These are phyloP conservation scores for Aldabrachelys gigantea DNA, from an alignment of 2,113 vertebrate species.

Conservation along the genomic window DNA sequence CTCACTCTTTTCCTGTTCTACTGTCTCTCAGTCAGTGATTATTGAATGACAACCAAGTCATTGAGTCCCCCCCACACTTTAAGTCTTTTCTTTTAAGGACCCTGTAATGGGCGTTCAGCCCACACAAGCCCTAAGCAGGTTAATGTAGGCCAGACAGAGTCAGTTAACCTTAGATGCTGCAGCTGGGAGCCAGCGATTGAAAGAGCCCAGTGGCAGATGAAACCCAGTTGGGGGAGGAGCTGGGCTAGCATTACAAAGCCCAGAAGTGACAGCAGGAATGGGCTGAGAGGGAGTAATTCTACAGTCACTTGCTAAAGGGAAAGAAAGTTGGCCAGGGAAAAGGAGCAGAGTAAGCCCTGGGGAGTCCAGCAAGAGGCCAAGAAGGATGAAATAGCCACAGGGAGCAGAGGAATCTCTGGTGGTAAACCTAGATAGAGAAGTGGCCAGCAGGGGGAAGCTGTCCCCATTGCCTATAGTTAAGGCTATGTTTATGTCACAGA, in stretches of 20 bases:
- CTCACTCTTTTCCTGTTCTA: background rate
- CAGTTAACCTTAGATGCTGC: background rate
- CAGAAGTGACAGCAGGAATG: too few species aligned
- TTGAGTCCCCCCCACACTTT: background rate
- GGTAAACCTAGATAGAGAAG: background rate
- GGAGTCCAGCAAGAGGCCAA: background rate
- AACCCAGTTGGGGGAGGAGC: background rate
- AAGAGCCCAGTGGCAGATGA: background rate
- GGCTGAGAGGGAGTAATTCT: too few species aligned
- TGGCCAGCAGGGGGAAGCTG: background rate
- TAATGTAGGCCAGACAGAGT: background rate
- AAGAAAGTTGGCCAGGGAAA: background rate
- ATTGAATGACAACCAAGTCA: background rate
- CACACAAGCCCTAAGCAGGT: background rate
- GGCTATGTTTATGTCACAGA: too few species aligned
- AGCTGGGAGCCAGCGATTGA: background rate
- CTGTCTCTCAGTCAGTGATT: background rate
- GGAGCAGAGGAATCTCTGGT: background rate
- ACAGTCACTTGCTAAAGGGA: background rate
- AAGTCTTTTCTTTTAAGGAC: background rate
- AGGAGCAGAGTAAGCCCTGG: background rate
- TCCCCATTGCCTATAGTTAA: background rate
- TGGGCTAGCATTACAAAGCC: background rate
- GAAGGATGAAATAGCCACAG: background rate
- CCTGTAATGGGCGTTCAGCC: background rate